Conservation (phyloP, 2,888 invertebrate species). For the Itoplectis maculator region DNA sequence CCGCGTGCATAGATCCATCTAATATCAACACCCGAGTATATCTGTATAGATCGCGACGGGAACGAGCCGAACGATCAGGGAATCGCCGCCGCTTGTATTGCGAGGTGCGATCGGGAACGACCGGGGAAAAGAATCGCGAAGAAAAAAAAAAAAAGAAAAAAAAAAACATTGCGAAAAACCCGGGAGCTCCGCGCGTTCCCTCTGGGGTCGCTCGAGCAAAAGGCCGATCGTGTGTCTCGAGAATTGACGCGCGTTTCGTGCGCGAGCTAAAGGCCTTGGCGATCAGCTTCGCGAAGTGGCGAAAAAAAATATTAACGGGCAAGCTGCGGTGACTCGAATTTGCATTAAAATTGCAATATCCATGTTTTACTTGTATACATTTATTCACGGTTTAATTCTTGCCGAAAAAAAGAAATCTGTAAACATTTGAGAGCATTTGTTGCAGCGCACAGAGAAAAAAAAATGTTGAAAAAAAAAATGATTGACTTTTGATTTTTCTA, state of each 20-base stretch:
- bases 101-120: constrained; percentile 48
- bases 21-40: constrained; percentile 9
- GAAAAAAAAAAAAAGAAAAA: too few species aligned
- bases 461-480: too few species aligned
- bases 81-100: constrained; percentile 40
- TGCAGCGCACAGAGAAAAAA: too few species aligned
- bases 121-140: constrained; percentile 16
- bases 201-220: constrained; percentile 14
- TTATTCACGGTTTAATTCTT: neutral
- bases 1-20: constrained; percentile 59
- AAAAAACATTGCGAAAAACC: constrained; percentile 33
- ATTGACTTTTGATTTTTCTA: too few species aligned
- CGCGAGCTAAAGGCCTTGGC: neutral
- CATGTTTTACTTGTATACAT: neutral
- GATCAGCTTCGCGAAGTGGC: neutral
- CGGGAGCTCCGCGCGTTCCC: constrained; percentile 27
- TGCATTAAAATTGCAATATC: neutral
- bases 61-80: constrained; percentile 24
- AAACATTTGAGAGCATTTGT: too few species aligned
- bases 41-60: neutral
- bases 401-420: neutral
- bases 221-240: too few species aligned
- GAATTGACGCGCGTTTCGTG: constrained; percentile 2
- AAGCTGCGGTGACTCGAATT: neutral
- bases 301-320: neutral